Evolutionary conservation across 2,113 vertebrate species (phyloP).

Genomic region (Lonchura striata): DNA sequence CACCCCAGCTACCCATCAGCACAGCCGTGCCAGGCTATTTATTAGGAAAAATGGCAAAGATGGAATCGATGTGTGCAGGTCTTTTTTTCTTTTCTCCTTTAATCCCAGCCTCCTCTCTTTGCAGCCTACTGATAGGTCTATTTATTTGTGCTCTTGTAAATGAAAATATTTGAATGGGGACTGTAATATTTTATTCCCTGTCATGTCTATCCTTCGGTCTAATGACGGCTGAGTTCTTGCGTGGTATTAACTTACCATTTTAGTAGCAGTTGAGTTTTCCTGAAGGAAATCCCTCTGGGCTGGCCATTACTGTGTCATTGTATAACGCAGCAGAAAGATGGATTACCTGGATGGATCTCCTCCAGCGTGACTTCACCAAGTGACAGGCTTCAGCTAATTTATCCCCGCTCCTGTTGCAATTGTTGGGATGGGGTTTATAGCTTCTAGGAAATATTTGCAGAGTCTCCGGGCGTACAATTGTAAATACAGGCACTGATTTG

Average conservation of each 20-base stretch:
- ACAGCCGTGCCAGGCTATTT: neutral
- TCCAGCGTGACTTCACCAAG: conserved; percentile 9
- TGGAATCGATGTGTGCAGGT: neutral
- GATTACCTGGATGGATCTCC: conserved; percentile 41
- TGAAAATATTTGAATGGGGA: conserved; percentile 1
- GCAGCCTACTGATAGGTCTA: neutral
- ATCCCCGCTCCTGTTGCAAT: fast-evolving
- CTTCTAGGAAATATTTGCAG: neutral
- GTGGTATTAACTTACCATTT: conserved; percentile 40
- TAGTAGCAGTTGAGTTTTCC: conserved; percentile 47
- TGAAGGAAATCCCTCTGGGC: conserved; percentile 42
- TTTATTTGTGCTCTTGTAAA: neutral
- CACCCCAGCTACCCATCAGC: neutral
- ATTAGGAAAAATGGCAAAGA: conserved; percentile 23
- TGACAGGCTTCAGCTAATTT: conserved; percentile 15
- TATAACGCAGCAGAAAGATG: conserved; percentile 25
- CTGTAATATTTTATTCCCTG: neutral
- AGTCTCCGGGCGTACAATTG: neutral
- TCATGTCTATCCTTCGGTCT: neutral
- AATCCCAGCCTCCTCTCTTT: neutral
- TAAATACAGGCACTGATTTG: neutral
- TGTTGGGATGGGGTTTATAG: neutral
- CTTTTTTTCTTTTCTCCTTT: neutral
- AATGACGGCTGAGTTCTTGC: neutral
- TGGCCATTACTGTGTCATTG: conserved; percentile 33